These are phyloP conservation scores for Microcebus jonahi DNA, from an alignment of 2,113 vertebrate species.

Conservation along the genomic window DNA sequence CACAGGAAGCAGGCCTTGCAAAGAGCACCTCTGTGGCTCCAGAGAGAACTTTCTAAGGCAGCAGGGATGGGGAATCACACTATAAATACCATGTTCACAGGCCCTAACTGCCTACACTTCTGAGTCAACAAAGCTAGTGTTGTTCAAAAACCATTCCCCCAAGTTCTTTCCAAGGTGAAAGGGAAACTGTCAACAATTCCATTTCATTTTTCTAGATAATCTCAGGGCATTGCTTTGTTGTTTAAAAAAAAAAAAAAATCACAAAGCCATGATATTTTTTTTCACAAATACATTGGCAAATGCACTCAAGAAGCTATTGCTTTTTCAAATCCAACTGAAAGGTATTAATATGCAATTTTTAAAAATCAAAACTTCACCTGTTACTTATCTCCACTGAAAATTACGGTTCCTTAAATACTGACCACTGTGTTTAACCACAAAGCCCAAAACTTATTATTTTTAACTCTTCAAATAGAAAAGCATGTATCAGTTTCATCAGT, in stretches of 20 bases:
- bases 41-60: slow-evolving; percentile 64
- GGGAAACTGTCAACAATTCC: background rate
- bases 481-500: background rate
- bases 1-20: slow-evolving; percentile 69
- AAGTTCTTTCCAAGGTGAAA: background rate
- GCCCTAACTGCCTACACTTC: background rate
- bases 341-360: background rate
- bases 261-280: background rate
- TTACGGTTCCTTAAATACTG: background rate
- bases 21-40: slow-evolving; percentile 80
- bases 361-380: slow-evolving; percentile 12
- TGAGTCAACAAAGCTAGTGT: background rate
- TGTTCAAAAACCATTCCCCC: background rate
- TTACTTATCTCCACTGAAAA: slow-evolving; percentile 22
- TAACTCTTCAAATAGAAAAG: background rate
- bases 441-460: background rate
- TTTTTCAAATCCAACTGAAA: slow-evolving; percentile 21
- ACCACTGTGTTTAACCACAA: background rate
- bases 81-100: slow-evolving; percentile 28
- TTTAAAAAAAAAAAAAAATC: background rate
- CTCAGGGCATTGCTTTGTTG: background rate
- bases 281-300: background rate
- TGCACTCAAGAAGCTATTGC: background rate
- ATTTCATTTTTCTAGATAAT: slow-evolving; percentile 10
- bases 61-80: slow-evolving; percentile 54